Evolutionary conservation across 2,113 vertebrate genomes (phyloP), one percentile per base, ranked within the genome.

Genomic region (Psilopsiagon aymara): DNA sequence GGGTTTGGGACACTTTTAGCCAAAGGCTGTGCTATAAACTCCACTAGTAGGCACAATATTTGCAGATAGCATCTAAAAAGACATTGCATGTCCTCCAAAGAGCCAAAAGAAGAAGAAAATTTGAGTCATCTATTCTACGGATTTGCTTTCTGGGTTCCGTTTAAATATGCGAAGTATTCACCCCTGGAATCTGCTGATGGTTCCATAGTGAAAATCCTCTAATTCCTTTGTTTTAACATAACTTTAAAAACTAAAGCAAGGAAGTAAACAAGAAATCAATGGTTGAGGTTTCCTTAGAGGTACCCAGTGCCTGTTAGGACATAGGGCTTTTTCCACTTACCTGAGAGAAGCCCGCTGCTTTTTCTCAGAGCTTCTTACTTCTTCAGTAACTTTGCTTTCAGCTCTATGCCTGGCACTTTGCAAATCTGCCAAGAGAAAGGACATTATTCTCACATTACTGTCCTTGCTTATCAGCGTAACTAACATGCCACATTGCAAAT

Each of bases 311-410:
- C n/a, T 70, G 33, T 18, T 41, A 79, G 27, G 43, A 87, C 57
- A 6, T 46, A 73, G 20, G 2, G 10, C 6, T 71, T 23, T 31
- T 35, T n/a, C 27, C 3, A 1, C 92, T 98, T 98, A 99, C 99
- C 99, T 99, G 92, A 99, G 98, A 28, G 98, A 98, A 37, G 98
- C 98, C 47, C 98, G 97, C 92, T 98, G 98, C 97, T 99, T 99
- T 98, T 99, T 99, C 94, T 99, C 99, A 86, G 98, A 98, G 96
- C 97, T 98, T 95, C 98, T 99, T 87, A 97, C 97, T 95, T 99
- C 99, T 97, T 99, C 99, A 2, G 98, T 96, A 66, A 98, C 98
- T 98, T 99, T 99, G 98, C 97, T 98, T 82, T 99, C 99, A 47
- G 97, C 98, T 97, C 98, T 98, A 82, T 99, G 98, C 96, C 98